A percentile compares a stretch with the other conserved stretches of the same genome.
Evolutionary conservation across 1,140 invertebrate species (phyloP).

Genomic region (Subanguina moxae): DNA sequence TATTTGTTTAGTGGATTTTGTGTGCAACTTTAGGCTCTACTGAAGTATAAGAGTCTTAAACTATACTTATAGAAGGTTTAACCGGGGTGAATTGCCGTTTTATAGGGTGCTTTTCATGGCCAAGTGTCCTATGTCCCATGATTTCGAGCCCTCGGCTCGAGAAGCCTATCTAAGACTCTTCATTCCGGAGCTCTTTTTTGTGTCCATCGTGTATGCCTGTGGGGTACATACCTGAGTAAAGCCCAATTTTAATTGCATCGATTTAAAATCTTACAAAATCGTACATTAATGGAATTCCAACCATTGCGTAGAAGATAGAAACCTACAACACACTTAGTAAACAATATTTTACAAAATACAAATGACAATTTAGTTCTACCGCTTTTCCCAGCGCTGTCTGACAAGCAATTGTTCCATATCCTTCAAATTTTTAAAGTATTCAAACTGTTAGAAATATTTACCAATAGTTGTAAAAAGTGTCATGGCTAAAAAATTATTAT

Average conservation of each 20-base stretch:
- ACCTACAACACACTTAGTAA: background rate
- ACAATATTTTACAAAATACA: background rate
- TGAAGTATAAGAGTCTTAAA: too few species aligned
- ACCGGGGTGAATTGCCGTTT: too few species aligned
- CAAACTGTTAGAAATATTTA: constrained; percentile 14
- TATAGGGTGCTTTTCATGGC: too few species aligned
- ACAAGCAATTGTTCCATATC: constrained; percentile 38
- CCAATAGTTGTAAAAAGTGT: constrained; percentile 28
- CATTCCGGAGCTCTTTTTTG: too few species aligned
- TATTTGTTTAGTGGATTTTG: too few species aligned
- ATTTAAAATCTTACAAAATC: background rate
- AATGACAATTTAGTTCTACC: background rate
- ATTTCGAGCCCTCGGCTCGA: too few species aligned
- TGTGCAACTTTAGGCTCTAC: too few species aligned
- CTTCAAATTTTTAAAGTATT: background rate
- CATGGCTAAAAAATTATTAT: constrained; percentile 10
- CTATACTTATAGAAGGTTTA: too few species aligned
- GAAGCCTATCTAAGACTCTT: too few species aligned
- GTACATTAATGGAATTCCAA: constrained; percentile 20
- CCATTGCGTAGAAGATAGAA: constrained; percentile 26
- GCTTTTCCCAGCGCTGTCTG: constrained; percentile 32
- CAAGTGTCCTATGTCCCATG: too few species aligned
- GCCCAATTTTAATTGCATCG: constrained; percentile 7
- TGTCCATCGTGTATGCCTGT: too few species aligned
- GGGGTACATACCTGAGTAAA: too few species aligned